Evolutionary conservation across 2,888 invertebrate genomes (phyloP).

Genomic region (Cataglyphis cursor): DNA sequence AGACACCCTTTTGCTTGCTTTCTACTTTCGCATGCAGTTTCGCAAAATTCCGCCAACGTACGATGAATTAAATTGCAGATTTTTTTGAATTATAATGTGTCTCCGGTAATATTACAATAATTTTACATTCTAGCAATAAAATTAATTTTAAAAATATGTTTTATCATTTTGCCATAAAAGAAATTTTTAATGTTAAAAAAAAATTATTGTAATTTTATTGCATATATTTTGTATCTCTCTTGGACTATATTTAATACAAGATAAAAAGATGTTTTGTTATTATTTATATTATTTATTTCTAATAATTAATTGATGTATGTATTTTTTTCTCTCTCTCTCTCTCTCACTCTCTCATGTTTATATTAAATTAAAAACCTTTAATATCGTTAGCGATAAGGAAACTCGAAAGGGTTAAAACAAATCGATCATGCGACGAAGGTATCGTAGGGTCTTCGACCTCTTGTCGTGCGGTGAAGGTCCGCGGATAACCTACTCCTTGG

Average conservation of each 20-base stretch:
- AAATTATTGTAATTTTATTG: neutral
- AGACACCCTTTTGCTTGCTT: constrained; percentile 58
- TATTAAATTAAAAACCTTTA: neutral
- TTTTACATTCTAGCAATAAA: neutral
- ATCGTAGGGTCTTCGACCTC: constrained; percentile 77
- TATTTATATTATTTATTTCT: neutral
- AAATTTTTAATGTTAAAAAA: neutral
- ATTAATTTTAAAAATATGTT: neutral
- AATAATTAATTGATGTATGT: neutral
- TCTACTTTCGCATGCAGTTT: constrained; percentile 43
- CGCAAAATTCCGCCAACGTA: constrained; percentile 21
- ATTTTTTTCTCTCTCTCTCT: neutral
- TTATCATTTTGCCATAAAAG: neutral
- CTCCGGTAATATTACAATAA: neutral
- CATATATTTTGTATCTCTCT: neutral
- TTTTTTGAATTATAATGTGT: neutral
- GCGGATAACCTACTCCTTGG: constrained; percentile 82
- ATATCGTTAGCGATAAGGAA: neutral
- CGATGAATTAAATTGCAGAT: neutral
- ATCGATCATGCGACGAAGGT: constrained; percentile 65
- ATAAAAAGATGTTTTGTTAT: neutral
- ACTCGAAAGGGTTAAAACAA: constrained; percentile 45
- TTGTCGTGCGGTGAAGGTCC: constrained; percentile 79
- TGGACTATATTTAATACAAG: neutral
- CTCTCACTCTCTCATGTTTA: neutral